These are phyloP conservation scores for Catalaphyllia jardinei DNA, from an alignment of 64 coral and sea anemone genomes.

Conservation along the genomic window DNA sequence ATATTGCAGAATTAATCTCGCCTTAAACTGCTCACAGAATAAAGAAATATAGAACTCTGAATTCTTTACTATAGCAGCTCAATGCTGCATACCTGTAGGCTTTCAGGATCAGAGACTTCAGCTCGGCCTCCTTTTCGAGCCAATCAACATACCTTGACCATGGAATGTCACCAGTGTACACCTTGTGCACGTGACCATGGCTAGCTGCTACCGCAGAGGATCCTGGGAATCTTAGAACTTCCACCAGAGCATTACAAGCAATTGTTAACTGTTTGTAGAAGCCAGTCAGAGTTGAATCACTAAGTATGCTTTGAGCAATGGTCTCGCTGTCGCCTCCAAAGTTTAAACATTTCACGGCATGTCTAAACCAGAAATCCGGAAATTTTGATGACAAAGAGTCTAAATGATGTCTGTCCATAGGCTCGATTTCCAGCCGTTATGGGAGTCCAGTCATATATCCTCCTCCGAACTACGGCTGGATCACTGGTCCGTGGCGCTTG, in stretches of 20 bases:
- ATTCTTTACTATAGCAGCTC: neutral
- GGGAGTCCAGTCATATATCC: too few species aligned
- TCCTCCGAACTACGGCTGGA: too few species aligned
- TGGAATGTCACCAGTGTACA: constrained; percentile 72
- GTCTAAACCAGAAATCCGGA: constrained; percentile 66
- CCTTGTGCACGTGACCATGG: constrained; percentile 65
- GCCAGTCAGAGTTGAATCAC: constrained; percentile 15
- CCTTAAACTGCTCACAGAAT: too few species aligned
- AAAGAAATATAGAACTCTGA: too few species aligned
- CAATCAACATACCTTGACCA: constrained; percentile 92
- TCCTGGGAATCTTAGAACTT: constrained; percentile 83
- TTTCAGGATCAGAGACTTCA: constrained; percentile 77
- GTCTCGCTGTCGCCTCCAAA: constrained; percentile 25
- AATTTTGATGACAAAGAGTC: constrained; percentile 58
- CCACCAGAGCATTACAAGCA: constrained; percentile 79
- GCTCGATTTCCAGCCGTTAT: too few species aligned
- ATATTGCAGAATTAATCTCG: too few species aligned
- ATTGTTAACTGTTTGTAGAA: constrained; percentile 59
- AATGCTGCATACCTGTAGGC: constrained; percentile 84
- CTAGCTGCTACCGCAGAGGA: constrained; percentile 69
- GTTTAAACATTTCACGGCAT: constrained; percentile 46
- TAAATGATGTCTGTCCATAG: constrained; percentile 28
- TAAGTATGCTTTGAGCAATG: constrained; percentile 12
- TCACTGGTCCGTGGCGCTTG: too few species aligned
- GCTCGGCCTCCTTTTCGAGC: constrained; percentile 54